Evolutionary conservation across 2,888 invertebrate species (phyloP), one percentile per base, ranked within the genome.

Genomic region (Protophormia terraenovae): DNA sequence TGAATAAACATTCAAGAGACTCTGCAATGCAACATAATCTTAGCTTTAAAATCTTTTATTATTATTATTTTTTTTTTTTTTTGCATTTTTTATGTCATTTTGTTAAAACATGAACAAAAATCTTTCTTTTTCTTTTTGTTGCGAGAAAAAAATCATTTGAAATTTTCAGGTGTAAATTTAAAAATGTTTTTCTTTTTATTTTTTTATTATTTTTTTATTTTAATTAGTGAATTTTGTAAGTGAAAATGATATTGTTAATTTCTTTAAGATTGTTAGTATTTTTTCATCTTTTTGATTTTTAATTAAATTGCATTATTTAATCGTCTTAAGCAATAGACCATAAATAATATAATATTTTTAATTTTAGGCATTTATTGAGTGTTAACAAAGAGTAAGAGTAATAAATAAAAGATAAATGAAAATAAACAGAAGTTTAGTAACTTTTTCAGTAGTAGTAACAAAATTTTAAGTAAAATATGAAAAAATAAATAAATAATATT

Each of bases 271-370:
- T 32, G 27, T 66, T 53, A 14, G 19, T 27, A 45, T 29, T 73
- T 35, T 50, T 29, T 35, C 16, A 24, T 50, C 38, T 60, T 60
- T 69, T 78, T 78, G 16, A 41, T 66, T 72, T 66, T 66, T 27
- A 67, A 67, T 72, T 72, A 50, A 78, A 67, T 38, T 62, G 60
- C 16, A 32, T 83, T 83, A 78, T 78, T 83, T 83, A 78, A 82
- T 73, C 73, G 58, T 32, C 41, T 41, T 24, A 29, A 27, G 71
- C 83, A 73, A 66, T 83, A 78, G 78, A 78, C 72, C 72, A 69
- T 78, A 72, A 78, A 77, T 55, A 64, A 64, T 55, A 82, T 76
- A 62, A 35, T 50, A 8, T 35, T 10, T 69, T 58, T 27, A 41
- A n/a, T 27, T 19, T 78, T 50, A 16, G 55, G 32, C 53, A 73